A percentile compares a stretch with the other conserved stretches of the same genome.
These are phyloP conservation scores for Oostethus manadensis DNA, from an alignment of 2,113 vertebrate genomes.

Conservation along the genomic window DNA sequence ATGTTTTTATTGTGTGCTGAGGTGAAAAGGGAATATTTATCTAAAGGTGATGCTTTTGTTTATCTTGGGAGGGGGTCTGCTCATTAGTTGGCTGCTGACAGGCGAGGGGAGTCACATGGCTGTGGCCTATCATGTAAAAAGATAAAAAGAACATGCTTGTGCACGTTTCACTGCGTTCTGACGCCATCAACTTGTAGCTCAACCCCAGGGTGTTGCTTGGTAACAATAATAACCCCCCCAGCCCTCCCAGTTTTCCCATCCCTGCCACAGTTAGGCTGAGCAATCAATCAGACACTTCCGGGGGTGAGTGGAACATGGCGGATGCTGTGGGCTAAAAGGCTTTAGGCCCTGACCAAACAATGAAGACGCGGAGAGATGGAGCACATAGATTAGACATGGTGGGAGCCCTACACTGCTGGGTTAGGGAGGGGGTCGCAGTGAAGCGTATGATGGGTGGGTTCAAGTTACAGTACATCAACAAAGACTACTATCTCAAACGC, in stretches of 20 bases:
- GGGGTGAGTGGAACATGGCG: conserved; percentile 22
- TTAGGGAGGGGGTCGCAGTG: background rate
- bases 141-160: background rate
- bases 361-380: conserved; percentile 44
- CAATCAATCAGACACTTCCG: conserved; percentile 65
- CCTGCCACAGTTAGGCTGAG: conserved; percentile 44
- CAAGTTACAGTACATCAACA: conserved; percentile 10
- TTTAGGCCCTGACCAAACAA: conserved; percentile 36
- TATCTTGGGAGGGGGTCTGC: conserved; percentile 56
- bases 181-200: background rate
- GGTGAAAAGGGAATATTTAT: background rate
- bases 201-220: conserved; percentile 44
- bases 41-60: conserved; percentile 39
- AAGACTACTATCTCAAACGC: background rate
- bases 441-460: conserved; percentile 18
- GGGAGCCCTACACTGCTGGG: conserved; percentile 24
- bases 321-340: conserved; percentile 37
- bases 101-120: background rate
- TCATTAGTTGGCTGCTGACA: background rate
- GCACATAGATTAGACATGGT: conserved; percentile 28
- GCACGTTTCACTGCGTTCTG: background rate
- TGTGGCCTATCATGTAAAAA: background rate
- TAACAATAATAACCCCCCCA: conserved; percentile 37
- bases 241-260: conserved; percentile 9
- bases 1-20: too few species aligned